Conservation (phyloP, 2,888 invertebrate species). For the Lycia hirtaria region DNA sequence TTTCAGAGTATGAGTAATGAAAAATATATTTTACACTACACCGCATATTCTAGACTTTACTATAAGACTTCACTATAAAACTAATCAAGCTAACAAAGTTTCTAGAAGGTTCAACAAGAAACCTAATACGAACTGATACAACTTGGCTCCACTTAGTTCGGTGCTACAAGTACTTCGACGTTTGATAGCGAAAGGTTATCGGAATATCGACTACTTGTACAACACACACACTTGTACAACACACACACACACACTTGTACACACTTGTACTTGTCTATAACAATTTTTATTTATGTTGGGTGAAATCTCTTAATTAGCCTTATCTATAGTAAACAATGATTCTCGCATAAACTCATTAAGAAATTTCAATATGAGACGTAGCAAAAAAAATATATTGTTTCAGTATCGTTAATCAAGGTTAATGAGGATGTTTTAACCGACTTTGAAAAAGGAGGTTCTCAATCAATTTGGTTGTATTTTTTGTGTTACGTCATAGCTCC, state of each 20-base stretch:
- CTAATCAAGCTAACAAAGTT: conserved; percentile 8
- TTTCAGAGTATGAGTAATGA: no score
- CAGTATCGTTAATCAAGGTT: background rate
- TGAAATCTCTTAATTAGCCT: background rate
- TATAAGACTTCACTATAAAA: conserved; percentile 3
- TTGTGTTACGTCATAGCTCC: no score
- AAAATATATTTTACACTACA: no score
- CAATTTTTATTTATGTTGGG: background rate
- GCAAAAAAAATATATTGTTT: background rate
- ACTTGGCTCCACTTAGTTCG: conserved; percentile 20
- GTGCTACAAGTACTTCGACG: conserved; percentile 26
- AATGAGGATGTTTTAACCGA: no score
- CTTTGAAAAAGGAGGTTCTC: no score
- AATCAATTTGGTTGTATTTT: no score
- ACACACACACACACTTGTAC: no score
- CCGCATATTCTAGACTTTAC: no score
- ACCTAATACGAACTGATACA: conserved; percentile 31
- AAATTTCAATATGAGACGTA: background rate
- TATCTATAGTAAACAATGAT: background rate
- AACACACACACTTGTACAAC: no score
- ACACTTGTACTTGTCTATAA: no score
- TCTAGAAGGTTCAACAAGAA: conserved; percentile 12
- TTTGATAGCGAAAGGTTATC: conserved; percentile 15
- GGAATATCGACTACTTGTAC: background rate
- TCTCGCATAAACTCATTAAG: background rate